These are phyloP conservation scores for Eulemur rubriventer DNA, from an alignment of 2,797 vertebrate genomes.

Conservation along the genomic window DNA sequence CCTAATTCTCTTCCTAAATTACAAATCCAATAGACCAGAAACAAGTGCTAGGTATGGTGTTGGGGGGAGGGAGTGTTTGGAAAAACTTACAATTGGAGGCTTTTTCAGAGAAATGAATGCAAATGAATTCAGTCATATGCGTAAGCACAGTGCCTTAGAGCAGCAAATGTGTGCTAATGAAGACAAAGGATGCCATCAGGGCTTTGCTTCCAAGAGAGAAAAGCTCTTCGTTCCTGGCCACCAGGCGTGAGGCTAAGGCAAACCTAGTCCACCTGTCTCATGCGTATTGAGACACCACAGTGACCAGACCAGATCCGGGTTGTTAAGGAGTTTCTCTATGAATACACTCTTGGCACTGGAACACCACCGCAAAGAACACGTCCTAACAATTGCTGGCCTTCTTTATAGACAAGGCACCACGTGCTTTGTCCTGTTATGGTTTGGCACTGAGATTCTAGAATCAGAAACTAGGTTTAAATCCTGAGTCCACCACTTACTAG, in stretches of 20 bases:
- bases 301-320: neutral
- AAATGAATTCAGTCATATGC: neutral
- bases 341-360: neutral
- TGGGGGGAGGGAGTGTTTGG: neutral
- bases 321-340: neutral
- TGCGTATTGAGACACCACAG: neutral
- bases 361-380: neutral
- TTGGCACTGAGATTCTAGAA: neutral
- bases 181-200: neutral
- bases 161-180: neutral
- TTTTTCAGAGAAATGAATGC: conserved; percentile 17
- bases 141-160: neutral
- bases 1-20: conserved; percentile 27
- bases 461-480: neutral
- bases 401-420: neutral
- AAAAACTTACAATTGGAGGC: neutral
- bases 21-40: conserved; percentile 12
- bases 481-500: neutral
- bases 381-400: neutral
- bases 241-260: neutral
- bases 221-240: neutral
- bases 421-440: neutral
- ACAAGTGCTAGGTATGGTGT: neutral
- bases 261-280: neutral
- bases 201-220: neutral